These are phyloP conservation scores for Acronicta psi DNA, from an alignment of 2,888 invertebrate species.

Conservation along the genomic window DNA sequence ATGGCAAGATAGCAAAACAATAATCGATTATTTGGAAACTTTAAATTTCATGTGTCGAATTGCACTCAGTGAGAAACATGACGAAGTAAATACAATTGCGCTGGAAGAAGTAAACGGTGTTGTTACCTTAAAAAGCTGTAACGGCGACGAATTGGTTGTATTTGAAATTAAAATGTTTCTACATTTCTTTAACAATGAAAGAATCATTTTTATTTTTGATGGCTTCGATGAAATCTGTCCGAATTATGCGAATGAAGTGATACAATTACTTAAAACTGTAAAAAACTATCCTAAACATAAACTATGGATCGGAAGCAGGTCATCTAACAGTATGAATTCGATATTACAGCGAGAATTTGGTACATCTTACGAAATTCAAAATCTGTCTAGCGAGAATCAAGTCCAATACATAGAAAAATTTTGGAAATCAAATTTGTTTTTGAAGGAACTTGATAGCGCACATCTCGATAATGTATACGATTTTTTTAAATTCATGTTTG, in stretches of 20 bases:
- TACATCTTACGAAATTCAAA: conserved; percentile 15
- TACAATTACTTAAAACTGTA: conserved; percentile 10
- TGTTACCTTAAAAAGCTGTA: background rate
- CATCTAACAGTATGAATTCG: conserved; percentile 26
- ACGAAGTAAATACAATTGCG: background rate
- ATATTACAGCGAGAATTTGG: conserved; percentile 24
- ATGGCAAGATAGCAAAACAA: conserved; percentile 13
- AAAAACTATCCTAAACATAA: conserved; percentile 4
- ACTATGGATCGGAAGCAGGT: conserved; percentile 40
- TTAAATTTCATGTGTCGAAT: conserved; percentile 10
- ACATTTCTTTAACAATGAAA: conserved; percentile 20
- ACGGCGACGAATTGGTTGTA: background rate
- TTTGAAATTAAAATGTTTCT: conserved; percentile 28
- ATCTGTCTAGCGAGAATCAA: conserved; percentile 15
- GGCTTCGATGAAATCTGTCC: conserved; percentile 49
- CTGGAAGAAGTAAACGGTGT: conserved; percentile 3
- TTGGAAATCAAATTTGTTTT: conserved; percentile 22
- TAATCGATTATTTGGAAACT: conserved; percentile 9
- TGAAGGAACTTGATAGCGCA: conserved; percentile 7
- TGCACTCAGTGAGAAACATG: background rate
- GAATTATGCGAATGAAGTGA: conserved; percentile 23
- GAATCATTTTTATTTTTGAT: conserved; percentile 36
- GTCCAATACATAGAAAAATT: conserved; percentile 20
- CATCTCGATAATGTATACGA: conserved; percentile 15
- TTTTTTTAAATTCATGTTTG: conserved; percentile 4